These are phyloP conservation scores for Echinometra lucunter DNA, from an alignment of 53 echinoderm and acorn worm genomes.

Conservation along the genomic window DNA sequence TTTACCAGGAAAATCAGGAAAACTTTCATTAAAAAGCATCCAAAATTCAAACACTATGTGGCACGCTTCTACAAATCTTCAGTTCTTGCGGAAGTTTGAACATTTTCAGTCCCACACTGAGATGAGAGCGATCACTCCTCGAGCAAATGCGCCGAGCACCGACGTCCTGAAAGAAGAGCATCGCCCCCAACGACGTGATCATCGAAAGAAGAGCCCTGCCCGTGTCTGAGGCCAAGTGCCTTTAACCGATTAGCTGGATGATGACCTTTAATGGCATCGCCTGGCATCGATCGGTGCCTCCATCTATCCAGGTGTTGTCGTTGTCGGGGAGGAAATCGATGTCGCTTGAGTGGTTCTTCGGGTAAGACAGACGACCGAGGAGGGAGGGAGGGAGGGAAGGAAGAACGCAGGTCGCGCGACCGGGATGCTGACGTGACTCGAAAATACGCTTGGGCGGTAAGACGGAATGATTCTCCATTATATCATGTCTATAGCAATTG, in stretches of 20 bases:
- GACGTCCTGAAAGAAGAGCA: not conserved
- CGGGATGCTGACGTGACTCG: not conserved
- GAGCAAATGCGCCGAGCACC: not conserved
- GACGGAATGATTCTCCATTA: not conserved
- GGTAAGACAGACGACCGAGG: not conserved
- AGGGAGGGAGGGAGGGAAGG: not conserved
- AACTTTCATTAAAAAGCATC: no score
- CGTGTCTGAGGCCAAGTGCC: constrained; percentile 15
- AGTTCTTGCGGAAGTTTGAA: not conserved
- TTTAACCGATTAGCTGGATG: constrained; percentile 41
- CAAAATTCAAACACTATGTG: no score
- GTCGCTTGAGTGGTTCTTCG: constrained; percentile 39
- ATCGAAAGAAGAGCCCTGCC: not conserved
- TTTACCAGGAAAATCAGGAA: no score
- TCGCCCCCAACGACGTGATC: not conserved
- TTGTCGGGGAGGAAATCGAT: constrained; percentile 54
- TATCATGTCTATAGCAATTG: no score
- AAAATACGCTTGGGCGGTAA: not conserved
- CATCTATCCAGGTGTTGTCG: constrained; percentile 52
- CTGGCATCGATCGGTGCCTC: constrained; percentile 45
- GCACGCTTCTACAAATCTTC: not conserved
- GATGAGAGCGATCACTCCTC: not conserved
- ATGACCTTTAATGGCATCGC: constrained; percentile 59
- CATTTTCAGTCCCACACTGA: not conserved
- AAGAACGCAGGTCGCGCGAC: not conserved